These are phyloP conservation scores for Parascotia fuliginaria DNA, from an alignment of 2,888 invertebrate genomes.

Conservation along the genomic window DNA sequence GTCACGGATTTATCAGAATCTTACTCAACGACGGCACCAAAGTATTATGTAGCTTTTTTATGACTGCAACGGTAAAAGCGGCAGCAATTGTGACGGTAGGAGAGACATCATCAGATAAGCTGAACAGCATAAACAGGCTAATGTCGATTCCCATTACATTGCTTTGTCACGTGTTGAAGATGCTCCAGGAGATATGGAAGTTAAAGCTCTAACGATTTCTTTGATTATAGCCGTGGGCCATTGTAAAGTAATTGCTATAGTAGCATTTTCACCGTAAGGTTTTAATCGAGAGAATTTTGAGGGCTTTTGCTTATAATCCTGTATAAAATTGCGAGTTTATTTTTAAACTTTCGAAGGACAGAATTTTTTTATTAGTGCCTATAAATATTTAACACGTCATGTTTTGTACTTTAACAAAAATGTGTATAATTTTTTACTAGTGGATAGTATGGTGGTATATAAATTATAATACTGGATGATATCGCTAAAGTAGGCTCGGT, in stretches of 20 bases:
- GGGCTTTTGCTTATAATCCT: no score
- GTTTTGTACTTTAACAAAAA: no score
- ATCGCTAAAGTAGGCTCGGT: background rate
- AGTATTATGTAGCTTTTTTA: conserved; percentile 57
- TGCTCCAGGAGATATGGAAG: conserved; percentile 53
- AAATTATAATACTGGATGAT: background rate
- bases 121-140: conserved; percentile 71
- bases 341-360: no score
- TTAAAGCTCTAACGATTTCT: conserved; percentile 39
- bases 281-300: no score
- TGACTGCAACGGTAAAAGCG: conserved; percentile 50
- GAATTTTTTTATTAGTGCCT: no score
- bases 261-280: background rate
- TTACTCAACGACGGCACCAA: conserved; percentile 46
- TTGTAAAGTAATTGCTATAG: conserved; percentile 19
- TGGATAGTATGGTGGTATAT: no score
- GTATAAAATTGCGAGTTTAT: no score
- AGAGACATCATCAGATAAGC: conserved; percentile 67
- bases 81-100: conserved; percentile 62
- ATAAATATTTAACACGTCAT: no score
- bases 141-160: conserved; percentile 75
- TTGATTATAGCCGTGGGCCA: conserved; percentile 23
- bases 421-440: no score
- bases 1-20: conserved; percentile 67
- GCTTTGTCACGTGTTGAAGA: conserved; percentile 77